Evolutionary conservation across 2,113 vertebrate species (phyloP).

Genomic region (Leucosticte australis): DNA sequence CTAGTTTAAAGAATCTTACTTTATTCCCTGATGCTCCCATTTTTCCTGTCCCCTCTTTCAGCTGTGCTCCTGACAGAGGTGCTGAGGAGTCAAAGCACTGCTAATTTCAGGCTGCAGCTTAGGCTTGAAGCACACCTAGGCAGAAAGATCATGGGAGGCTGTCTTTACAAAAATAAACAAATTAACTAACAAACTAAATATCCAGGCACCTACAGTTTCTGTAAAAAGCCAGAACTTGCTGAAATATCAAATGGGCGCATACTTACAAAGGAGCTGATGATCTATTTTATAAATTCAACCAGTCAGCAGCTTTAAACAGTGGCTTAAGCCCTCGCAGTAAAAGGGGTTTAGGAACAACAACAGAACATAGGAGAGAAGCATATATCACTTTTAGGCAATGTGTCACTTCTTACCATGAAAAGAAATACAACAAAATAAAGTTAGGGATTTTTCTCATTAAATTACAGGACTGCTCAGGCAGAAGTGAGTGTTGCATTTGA

Average conservation of each 20-base stretch:
- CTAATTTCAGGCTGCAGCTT: background rate
- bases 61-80: background rate
- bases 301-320: background rate
- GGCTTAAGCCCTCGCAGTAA: background rate
- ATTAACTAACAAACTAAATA: background rate
- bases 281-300: background rate
- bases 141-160: background rate
- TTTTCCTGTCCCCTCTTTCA: background rate
- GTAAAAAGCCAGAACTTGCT: background rate
- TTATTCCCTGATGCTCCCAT: background rate
- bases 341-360: background rate
- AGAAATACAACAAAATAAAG: background rate
- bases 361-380: background rate
- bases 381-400: background rate
- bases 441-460: background rate
- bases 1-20: background rate
- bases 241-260: background rate
- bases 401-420: background rate
- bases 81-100: rapidly evolving
- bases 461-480: background rate
- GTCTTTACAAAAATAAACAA: background rate
- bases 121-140: background rate
- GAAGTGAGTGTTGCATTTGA: background rate
- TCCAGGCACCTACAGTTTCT: background rate
- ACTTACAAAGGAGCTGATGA: background rate